phyloP scores from a whole-genome alignment of 2,113 vertebrate genomes.

The Ameiurus melas region DNA sequence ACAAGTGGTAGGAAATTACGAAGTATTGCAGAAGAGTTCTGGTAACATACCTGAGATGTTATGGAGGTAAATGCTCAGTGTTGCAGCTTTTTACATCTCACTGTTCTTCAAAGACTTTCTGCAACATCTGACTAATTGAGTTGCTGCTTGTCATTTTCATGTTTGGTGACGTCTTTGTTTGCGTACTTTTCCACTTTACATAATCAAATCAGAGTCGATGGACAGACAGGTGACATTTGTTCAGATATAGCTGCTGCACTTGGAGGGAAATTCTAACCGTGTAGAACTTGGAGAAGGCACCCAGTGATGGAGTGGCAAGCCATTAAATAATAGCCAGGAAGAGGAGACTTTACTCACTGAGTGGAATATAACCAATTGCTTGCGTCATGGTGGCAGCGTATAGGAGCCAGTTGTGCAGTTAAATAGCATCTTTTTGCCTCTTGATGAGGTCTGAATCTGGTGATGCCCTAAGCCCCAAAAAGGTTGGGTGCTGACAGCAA shows the following conservation, averaged over 20 bases:
- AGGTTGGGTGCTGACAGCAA: too few relatives aligned
- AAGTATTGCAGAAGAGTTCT: too few relatives aligned
- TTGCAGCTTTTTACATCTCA: not conserved
- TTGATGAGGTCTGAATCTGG: too few relatives aligned
- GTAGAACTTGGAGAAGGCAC: not conserved
- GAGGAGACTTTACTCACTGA: not conserved
- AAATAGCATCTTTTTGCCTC: too few relatives aligned
- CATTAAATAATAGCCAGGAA: too few relatives aligned
- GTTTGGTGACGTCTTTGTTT: not conserved
- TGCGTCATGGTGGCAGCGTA: too few relatives aligned
- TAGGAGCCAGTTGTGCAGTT: too few relatives aligned
- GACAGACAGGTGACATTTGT: not conserved
- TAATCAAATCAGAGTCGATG: not conserved
- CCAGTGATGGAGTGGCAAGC: not conserved
- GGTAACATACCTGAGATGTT: not conserved
- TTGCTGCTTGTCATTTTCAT: not conserved
- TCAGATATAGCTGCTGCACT: not conserved
- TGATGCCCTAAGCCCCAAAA: too few relatives aligned
- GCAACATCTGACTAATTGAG: not conserved
- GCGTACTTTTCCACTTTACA: not conserved
- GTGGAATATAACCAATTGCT: not conserved
- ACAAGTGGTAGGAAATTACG: too few relatives aligned
- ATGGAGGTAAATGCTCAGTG: too few relatives aligned
- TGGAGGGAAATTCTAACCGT: not conserved
- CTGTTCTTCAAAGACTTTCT: not conserved